These are phyloP conservation scores for Xenopus petersii DNA, from an alignment of 2,797 vertebrate genomes.

Conservation along the genomic window DNA sequence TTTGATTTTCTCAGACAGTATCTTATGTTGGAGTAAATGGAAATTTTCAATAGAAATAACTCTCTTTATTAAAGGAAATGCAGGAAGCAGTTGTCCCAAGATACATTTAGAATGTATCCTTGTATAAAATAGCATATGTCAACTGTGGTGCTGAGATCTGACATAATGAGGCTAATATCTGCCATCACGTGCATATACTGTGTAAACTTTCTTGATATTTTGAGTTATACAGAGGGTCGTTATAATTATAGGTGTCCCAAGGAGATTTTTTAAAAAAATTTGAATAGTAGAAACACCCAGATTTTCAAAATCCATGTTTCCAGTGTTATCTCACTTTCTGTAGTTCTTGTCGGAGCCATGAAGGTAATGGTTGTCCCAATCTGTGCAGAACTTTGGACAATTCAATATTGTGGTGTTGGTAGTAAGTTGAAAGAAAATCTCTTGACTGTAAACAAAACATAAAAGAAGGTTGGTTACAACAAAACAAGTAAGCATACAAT, in stretches of 20 bases:
- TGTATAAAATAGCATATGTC: constrained; percentile 25
- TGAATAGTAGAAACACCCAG: constrained; percentile 31
- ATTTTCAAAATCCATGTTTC: constrained; percentile 34
- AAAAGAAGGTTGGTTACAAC: no score
- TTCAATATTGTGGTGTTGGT: constrained; percentile 92
- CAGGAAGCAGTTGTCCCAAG: constrained; percentile 33
- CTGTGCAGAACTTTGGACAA: constrained; percentile 92
- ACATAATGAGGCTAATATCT: constrained; percentile 39
- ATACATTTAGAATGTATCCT: constrained; percentile 34
- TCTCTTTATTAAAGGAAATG: constrained; percentile 38
- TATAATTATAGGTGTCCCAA: constrained; percentile 49
- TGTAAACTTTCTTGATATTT: constrained; percentile 11
- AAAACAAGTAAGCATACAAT: no score
- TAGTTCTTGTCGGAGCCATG: constrained; percentile 93
- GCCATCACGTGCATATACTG: constrained; percentile 41
- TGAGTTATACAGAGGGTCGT: constrained; percentile 52
- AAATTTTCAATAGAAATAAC: constrained; percentile 44
- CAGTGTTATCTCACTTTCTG: constrained; percentile 86
- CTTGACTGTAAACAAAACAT: constrained; percentile 72
- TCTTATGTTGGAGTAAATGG: constrained; percentile 12
- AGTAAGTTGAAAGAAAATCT: constrained; percentile 89
- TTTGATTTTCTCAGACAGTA: constrained; percentile 46
- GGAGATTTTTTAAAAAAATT: constrained; percentile 13
- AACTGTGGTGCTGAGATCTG: constrained; percentile 44
- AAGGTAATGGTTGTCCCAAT: constrained; percentile 91